phyloP scores from a whole-genome alignment of 2,888 invertebrate species.

The Baronia brevicornis region DNA sequence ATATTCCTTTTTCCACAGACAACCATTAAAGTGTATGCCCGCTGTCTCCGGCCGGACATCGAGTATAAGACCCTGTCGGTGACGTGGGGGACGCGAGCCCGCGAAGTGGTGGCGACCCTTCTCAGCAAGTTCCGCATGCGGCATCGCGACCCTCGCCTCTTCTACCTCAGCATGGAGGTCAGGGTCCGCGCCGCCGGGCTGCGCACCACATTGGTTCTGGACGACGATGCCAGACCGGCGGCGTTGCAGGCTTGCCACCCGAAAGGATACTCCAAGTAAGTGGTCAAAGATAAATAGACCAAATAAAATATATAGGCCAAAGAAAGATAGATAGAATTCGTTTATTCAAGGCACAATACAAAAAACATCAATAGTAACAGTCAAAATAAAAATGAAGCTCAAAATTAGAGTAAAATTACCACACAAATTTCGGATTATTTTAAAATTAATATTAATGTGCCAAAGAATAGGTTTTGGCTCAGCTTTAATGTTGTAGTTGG shows the following conservation, averaged over 20 bases:
- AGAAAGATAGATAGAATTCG: too few relatives aligned
- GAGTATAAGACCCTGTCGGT: constrained; percentile 96
- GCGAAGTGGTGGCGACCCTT: constrained; percentile 89
- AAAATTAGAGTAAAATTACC: too few relatives aligned
- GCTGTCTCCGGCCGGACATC: constrained; percentile 92
- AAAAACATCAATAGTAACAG: too few relatives aligned
- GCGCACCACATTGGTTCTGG: constrained; percentile 86
- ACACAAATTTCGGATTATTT: too few relatives aligned
- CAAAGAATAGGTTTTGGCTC: too few relatives aligned
- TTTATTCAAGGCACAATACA: too few relatives aligned
- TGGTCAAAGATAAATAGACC: constrained; percentile 15
- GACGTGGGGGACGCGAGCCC: constrained; percentile 90
- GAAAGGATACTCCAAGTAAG: constrained; percentile 91
- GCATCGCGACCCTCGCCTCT: constrained; percentile 93
- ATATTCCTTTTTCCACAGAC: constrained; percentile 76
- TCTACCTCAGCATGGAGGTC: constrained; percentile 96
- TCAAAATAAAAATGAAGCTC: too few relatives aligned
- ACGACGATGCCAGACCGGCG: constrained; percentile 92
- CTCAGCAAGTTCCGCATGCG: constrained; percentile 93
- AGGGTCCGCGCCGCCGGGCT: constrained; percentile 89
- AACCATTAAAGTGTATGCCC: constrained; percentile 93
- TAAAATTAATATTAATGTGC: too few relatives aligned
- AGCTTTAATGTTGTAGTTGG: too few relatives aligned
- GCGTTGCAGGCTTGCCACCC: constrained; percentile 96
- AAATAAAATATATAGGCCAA: background rate